A percentile compares a stretch with the other conserved stretches of the same genome.
Conservation (phyloP, 2,888 invertebrate species). For the Tanaodytes sp. region DNA sequence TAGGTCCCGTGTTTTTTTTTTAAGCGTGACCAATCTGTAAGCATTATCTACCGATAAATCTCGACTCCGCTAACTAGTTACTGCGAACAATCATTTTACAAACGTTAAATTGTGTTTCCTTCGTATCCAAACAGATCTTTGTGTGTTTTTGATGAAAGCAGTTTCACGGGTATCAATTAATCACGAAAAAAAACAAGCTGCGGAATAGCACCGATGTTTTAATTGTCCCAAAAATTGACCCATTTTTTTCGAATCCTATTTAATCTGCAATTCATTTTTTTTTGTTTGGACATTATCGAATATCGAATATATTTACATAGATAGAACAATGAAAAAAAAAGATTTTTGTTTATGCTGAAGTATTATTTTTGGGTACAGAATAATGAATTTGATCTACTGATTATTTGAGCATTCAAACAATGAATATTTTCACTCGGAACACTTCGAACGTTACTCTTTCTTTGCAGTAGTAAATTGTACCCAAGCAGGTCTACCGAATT, state of each 20-base stretch:
- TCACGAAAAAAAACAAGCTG: slow-evolving; percentile 23
- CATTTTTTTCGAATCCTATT: slow-evolving; percentile 7
- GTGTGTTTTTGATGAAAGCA: slow-evolving; percentile 29
- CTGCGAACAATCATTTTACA: slow-evolving; percentile 55
- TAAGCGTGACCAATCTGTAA: slow-evolving; percentile 62
- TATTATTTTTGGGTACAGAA: too few relatives aligned
- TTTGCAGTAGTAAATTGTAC: too few relatives aligned
- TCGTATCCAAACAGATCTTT: slow-evolving; percentile 32
- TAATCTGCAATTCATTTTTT: neutral
- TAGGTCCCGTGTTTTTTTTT: slow-evolving; percentile 65
- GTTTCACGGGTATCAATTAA: slow-evolving; percentile 33
- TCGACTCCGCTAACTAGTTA: slow-evolving; percentile 67
- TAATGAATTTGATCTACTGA: too few relatives aligned
- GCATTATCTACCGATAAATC: slow-evolving; percentile 68
- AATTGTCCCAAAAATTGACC: slow-evolving; percentile 7
- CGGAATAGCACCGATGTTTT: slow-evolving; percentile 22
- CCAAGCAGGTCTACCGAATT: too few relatives aligned
- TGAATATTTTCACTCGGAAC: too few relatives aligned
- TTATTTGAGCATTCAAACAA: too few relatives aligned
- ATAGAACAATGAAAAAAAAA: too few relatives aligned
- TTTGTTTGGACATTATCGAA: too few relatives aligned
- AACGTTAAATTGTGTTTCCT: slow-evolving; percentile 48
- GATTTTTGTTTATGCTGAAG: slow-evolving; percentile 1
- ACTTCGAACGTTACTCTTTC: too few relatives aligned
- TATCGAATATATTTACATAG: too few relatives aligned